Base-by-base conservation (phyloP, 92 coral and sea anemone species). In the Meandrina meandrites region DNA sequence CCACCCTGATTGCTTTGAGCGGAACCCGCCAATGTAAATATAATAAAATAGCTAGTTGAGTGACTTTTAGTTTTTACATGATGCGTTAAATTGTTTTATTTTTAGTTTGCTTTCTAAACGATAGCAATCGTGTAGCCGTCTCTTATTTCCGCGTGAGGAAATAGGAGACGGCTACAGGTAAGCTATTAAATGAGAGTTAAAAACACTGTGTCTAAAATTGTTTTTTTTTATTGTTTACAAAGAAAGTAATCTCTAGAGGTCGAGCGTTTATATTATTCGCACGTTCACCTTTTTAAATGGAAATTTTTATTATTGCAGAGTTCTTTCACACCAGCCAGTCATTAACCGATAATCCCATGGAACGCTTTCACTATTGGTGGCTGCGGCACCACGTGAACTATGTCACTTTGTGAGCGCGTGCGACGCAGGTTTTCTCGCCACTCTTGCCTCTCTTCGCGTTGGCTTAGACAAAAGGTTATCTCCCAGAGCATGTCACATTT, bases 341-440 rank as follows among this genome's bases (percentile, higher is more conserved):
- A 50, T 50, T 5, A 50, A 13, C 54, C 54, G 12, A 14, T 50
- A 62, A 62, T 4, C 30, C 68, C 30, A 18, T 22, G 68, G 68
- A 5, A 5, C 30, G 30, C 13, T 62, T 62, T 62, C 1, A n/a
- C 14, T 22, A 8, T 0, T 24, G 30, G 30, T 18, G 68, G 68
- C 30, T 62, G 9, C 7, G 13, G 30, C 0, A 62, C 31, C 31
- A 0, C 27, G 27, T 60, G 8, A 54, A 4, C 32, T 36, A 76
- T 57, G 88, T 75, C 82, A 40, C 82, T 76, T 28, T 85, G 66
- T 47, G 88, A 85, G 56, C 82, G 75, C 60, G 88, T 85, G 14
- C 24, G 75, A 34, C 88, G 88, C 74, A 85, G 88, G 13, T 60
- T 85, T 85, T 27, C 88, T 62, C 82, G 81, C 88, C 82, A 36